phyloP scores from a whole-genome alignment of 1,140 invertebrate genomes.

The Cotesia chilonis region DNA sequence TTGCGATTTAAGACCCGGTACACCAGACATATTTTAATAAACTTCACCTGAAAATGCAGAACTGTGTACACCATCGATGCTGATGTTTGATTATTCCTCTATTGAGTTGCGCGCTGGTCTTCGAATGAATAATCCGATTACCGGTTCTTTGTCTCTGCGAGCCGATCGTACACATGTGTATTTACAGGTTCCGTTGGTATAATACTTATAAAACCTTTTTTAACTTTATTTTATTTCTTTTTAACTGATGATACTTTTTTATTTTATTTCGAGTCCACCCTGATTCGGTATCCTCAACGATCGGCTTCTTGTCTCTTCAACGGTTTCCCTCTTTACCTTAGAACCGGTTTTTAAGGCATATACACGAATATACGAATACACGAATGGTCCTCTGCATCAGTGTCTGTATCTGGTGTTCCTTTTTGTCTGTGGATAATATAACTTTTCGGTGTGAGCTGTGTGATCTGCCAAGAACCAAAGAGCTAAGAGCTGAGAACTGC shows the following conservation, averaged over 20 bases:
- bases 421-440: conserved; percentile 20
- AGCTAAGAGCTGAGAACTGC: too few species aligned
- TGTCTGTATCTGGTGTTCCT: not conserved
- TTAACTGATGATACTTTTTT: too few species aligned
- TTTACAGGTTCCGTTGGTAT: conserved; percentile 32
- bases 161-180: conserved; percentile 22
- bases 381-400: too few species aligned
- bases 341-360: conserved; percentile 48
- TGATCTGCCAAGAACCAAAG: too few species aligned
- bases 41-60: conserved; percentile 26
- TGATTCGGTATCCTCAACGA: conserved; percentile 26
- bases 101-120: conserved; percentile 36
- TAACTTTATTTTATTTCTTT: conserved; percentile 20
- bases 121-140: conserved; percentile 30
- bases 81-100: conserved; percentile 41
- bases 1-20: too few species aligned
- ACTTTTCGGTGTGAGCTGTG: conserved; percentile 18
- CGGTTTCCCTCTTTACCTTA: conserved; percentile 53
- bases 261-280: conserved; percentile 13
- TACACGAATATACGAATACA: not conserved
- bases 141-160: conserved; percentile 25
- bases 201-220: not conserved
- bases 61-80: conserved; percentile 25
- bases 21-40: too few species aligned
- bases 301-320: conserved; percentile 45